Evolutionary conservation across 2,797 vertebrate genomes (phyloP), one percentile per base, ranked within the genome.

Genomic region (Leptoclinus maculatus): DNA sequence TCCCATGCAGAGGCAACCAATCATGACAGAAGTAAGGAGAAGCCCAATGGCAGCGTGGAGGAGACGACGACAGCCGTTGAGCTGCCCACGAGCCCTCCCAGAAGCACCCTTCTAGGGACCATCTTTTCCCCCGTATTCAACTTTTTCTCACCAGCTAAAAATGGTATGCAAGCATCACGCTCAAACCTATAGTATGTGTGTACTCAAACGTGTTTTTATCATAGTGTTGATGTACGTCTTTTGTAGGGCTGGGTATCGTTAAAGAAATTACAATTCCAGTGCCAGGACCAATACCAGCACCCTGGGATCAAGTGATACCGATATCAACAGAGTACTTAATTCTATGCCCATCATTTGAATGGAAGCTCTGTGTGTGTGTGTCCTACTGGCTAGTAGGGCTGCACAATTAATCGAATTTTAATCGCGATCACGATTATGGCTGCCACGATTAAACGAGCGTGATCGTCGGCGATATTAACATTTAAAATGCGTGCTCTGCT

Each of bases 91-190:
- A 99, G 97, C 81, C 98, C 98, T 57, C 97, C 97, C 21, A 96
- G 98, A 85, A 98, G 97, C 66, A 97, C 97, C 0, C 95, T 99
- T 83, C 95, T 99, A 86, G 98, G 98, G 85, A 99, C 98, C 87
- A 99, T 99, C 93, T 99, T 99, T 95, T 99, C 98, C 82, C 98
- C 98, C 0, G 98, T 99, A 86, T 99, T 99, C 93, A 99, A 98
- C 94, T 99, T 99, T 91, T 99, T 99, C 94, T 99, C 98, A 96
- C 96, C 97, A 96, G 96, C 98, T 93, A 99, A 99, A 96, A 99
- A 98, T 95, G 97, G 98, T 98, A 92, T 92, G 74, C 32, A n/a
- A 5, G 6, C 19, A 38, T 38, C 17, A n/a, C 19, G 16, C 38
- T 64, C 17, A 76, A 21, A 36, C n/a, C 10, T 23, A 9, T 7